These are phyloP conservation scores for Musca domestica DNA, from an alignment of 1,140 invertebrate species.

Conservation along the genomic window DNA sequence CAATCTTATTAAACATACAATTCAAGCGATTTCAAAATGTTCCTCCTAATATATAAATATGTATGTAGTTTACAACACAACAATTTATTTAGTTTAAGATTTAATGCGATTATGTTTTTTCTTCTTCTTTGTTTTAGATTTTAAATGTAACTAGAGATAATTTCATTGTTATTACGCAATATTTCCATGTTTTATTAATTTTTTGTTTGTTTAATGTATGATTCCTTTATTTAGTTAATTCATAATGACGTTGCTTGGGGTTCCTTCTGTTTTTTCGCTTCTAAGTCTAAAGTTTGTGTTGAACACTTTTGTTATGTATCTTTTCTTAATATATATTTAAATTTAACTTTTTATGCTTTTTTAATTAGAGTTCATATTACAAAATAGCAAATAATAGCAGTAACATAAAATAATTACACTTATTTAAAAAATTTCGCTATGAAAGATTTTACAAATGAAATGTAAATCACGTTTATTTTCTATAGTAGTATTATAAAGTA, in stretches of 20 bases:
- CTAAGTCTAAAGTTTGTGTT: conserved; percentile 19
- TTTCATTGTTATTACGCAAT: conserved; percentile 9
- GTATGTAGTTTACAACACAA: too few relatives aligned
- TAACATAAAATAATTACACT: conserved; percentile 10
- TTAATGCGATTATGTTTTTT: too few relatives aligned
- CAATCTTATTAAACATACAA: too few relatives aligned
- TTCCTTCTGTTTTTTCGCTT: conserved; percentile 2
- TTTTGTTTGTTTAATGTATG: not conserved
- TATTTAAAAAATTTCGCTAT: conserved; percentile 11
- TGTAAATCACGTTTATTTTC: not conserved
- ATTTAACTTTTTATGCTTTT: not conserved
- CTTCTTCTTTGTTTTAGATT: not conserved
- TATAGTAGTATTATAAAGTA: too few relatives aligned
- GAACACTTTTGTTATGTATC: conserved; percentile 18
- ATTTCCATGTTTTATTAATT: not conserved
- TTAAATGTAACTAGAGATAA: conserved; percentile 6
- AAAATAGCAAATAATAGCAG: too few relatives aligned
- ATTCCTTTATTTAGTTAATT: conserved; percentile 16
- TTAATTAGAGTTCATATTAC: too few relatives aligned
- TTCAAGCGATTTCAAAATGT: too few relatives aligned
- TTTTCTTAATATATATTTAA: conserved; percentile 1
- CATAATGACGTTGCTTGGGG: conserved; percentile 5
- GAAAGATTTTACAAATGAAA: conserved; percentile 17
- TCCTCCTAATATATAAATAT: too few relatives aligned
- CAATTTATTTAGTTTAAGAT: too few relatives aligned